phyloP scores from a whole-genome alignment of 2,888 invertebrate genomes.

The Peribatodes rhomboidaria region DNA sequence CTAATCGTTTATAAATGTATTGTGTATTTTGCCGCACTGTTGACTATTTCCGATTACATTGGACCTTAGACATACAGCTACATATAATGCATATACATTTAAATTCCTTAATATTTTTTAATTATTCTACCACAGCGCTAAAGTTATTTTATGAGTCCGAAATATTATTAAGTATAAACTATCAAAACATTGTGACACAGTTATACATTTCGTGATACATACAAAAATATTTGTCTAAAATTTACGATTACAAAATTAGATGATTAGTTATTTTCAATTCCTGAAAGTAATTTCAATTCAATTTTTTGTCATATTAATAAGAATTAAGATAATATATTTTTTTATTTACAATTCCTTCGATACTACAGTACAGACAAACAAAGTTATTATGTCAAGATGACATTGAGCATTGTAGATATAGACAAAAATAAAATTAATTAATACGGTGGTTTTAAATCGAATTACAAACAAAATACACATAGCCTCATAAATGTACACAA shows the following conservation, averaged over 20 bases:
- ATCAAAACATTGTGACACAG: constrained; percentile 17
- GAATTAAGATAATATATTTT: constrained; percentile 13
- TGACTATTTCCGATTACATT: constrained; percentile 1
- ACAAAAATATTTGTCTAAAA: constrained; percentile 38
- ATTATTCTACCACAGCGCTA: constrained; percentile 32
- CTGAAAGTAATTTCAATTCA: constrained; percentile 28
- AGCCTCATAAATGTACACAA: constrained; percentile 57
- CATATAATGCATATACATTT: constrained; percentile 7
- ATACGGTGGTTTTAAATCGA: constrained; percentile 52
- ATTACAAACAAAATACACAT: constrained; percentile 45
- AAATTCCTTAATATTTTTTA: constrained; percentile 12
- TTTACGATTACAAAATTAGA: constrained; percentile 27
- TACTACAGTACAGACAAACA: constrained; percentile 22
- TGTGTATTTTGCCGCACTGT: background rate
- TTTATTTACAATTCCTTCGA: constrained; percentile 38
- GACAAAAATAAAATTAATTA: constrained; percentile 44
- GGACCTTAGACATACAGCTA: constrained; percentile 7
- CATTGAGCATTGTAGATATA: constrained; percentile 49
- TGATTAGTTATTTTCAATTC: constrained; percentile 35
- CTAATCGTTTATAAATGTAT: too few species aligned
- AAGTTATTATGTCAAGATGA: constrained; percentile 22
- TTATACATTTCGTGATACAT: constrained; percentile 21
- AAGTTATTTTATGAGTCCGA: constrained; percentile 19
- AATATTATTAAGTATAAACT: constrained; percentile 7
- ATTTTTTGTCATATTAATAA: background rate